Evolutionary conservation across 2,113 vertebrate species (phyloP).

Genomic region (Shinisaurus crocodilurus): DNA sequence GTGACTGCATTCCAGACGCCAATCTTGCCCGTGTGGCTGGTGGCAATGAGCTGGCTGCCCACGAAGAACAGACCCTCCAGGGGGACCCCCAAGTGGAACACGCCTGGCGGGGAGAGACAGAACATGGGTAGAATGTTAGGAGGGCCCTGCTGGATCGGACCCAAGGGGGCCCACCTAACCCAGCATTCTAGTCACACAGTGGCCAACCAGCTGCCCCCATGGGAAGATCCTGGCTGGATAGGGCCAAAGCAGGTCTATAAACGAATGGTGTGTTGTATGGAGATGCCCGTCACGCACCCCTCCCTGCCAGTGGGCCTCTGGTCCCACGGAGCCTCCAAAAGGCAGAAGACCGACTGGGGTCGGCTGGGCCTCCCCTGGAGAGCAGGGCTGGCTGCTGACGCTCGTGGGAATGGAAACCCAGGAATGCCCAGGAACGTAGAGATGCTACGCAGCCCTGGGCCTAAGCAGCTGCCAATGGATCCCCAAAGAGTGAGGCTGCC

Average conservation of each 20-base stretch:
- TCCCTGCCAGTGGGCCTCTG: too few relatives aligned
- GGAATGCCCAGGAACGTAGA: neutral
- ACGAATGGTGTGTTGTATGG: too few relatives aligned
- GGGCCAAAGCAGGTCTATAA: neutral
- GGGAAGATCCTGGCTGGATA: neutral
- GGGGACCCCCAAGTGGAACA: slow-evolving; percentile 89
- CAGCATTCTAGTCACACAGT: too few relatives aligned
- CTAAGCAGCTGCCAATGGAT: too few relatives aligned
- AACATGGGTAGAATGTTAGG: neutral
- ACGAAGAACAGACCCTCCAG: slow-evolving; percentile 94
- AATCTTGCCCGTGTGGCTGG: slow-evolving; percentile 91
- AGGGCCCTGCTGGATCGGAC: accelerated
- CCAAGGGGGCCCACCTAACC: too few relatives aligned
- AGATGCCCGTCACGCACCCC: too few relatives aligned
- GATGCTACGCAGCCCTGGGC: neutral
- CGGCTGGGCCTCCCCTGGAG: too few relatives aligned
- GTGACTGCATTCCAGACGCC: slow-evolving; percentile 96
- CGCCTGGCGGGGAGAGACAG: slow-evolving; percentile 72
- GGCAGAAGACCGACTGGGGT: too few relatives aligned
- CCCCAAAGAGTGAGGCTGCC: too few relatives aligned
- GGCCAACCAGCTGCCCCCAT: neutral
- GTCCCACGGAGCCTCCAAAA: too few relatives aligned
- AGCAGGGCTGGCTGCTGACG: too few relatives aligned
- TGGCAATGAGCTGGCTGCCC: slow-evolving; percentile 92
- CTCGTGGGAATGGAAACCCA: neutral